Evolutionary conservation across 2,797 vertebrate species (phyloP), one percentile per base, ranked within the genome.

Genomic region (Arrhamphus sclerolepis): DNA sequence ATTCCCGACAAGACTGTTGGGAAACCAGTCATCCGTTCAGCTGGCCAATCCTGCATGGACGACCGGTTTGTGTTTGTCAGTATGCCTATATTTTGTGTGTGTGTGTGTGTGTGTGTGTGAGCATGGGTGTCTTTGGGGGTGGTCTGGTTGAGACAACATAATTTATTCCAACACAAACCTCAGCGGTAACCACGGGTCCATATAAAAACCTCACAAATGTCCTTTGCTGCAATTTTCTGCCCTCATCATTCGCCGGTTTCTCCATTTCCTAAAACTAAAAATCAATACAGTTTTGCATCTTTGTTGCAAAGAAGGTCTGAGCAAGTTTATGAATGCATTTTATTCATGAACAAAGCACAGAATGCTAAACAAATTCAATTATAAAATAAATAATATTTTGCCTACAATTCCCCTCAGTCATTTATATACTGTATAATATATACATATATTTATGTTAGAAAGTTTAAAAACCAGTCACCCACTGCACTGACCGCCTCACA

Each of bases 91-190:
- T 13, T 4, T 6, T 29, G 31, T 24, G 20, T n/a, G 18, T 6
- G 17, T 19, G 9, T 5, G 48, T 18, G 5, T 19, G 9, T 4
- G 42, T 42, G 22, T 19, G 18, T 6, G 17, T 19, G 9, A 8
- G 48, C 24, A 13, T 19, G 9, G 10, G 42, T 42, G 22, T 19
- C 1, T 20, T 6, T 29, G 9, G 21, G 19, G 54, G 19, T 34
- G 58, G 42, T 54, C 44, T 34, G 56, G 43, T 48, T 41, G 31
- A 24, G 13, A 54, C 42, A 53, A 21, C 47, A 42, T 44, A 9
- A 52, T 44, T 43, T 18, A 19, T 16, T 39, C 41, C 34, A 43
- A 41, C 58, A 69, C 51, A 68, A 43, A 49, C 56, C 42, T 46
- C 56, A 19, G 19, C 41, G n/a, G 18, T 21, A 41, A 14, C n/a